phyloP scores from a whole-genome alignment of 2,797 vertebrate species.

The Heliangelus exortis region DNA sequence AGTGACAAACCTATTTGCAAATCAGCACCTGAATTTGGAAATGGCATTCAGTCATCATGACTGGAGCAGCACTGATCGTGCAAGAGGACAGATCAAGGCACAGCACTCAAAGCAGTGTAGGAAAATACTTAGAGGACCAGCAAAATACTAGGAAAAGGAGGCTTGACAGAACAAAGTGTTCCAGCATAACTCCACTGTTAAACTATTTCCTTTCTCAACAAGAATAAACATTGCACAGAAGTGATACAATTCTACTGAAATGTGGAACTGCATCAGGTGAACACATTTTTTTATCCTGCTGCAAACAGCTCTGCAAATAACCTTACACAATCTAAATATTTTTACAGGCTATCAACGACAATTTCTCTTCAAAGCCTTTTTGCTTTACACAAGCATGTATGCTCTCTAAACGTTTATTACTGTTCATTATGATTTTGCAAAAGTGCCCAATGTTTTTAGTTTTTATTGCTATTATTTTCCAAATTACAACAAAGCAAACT shows the following conservation, averaged over 20 bases:
- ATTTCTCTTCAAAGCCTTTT: conserved; percentile 2
- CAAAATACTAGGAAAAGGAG: not conserved
- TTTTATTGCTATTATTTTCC: not conserved
- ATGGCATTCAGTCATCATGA: not conserved
- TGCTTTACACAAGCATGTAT: not conserved
- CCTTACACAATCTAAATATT: conserved; percentile 17
- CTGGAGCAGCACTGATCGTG: not conserved
- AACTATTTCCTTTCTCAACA: conserved; percentile 15
- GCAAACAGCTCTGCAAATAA: conserved; percentile 24
- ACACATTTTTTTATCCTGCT: not conserved
- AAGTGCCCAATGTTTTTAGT: not conserved
- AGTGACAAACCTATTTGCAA: not conserved
- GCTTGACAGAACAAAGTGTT: conserved; percentile 8
- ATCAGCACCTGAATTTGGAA: not conserved
- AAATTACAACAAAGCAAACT: not conserved
- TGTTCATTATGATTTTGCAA: not conserved
- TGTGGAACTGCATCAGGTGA: conserved; percentile 18
- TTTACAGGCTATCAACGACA: not conserved
- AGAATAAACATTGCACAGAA: conserved; percentile 28
- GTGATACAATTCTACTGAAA: not conserved
- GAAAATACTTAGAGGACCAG: not conserved
- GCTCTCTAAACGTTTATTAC: not conserved
- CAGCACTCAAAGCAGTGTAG: not conserved
- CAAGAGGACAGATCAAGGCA: not conserved
- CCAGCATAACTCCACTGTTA: not conserved